Evolutionary conservation across 2,888 invertebrate genomes (phyloP).

Genomic region (Cosmopolites sordidus): DNA sequence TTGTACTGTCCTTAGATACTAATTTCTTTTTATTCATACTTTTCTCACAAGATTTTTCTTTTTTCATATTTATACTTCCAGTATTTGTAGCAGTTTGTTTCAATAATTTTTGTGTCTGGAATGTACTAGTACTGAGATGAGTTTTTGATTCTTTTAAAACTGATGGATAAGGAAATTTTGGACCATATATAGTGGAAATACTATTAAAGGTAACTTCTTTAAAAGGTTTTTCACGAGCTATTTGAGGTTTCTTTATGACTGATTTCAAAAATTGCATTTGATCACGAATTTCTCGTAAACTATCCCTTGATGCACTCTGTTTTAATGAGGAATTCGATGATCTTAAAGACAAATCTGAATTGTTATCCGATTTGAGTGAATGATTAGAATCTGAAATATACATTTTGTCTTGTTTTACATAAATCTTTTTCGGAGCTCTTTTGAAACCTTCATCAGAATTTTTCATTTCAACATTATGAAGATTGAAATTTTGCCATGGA

Average conservation of each 20-base stretch:
- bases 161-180: conserved; percentile 1
- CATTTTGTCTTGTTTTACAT: neutral
- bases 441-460: too few relatives aligned
- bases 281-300: conserved; percentile 11
- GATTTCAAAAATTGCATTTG: conserved; percentile 16
- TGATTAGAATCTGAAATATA: conserved; percentile 4
- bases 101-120: neutral
- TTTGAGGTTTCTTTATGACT: conserved; percentile 8
- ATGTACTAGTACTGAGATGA: neutral
- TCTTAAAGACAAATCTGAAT: neutral
- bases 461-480: conserved; percentile 8
- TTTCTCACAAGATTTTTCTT: neutral
- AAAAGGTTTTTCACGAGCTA: conserved; percentile 1
- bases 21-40: neutral
- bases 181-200: conserved; percentile 17
- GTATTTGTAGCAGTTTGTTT: neutral
- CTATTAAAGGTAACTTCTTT: conserved; percentile 20
- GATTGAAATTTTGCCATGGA: conserved; percentile 32
- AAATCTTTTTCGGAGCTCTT: neutral
- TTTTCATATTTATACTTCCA: neutral
- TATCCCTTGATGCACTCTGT: conserved; percentile 3
- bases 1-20: neutral
- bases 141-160: neutral
- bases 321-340: neutral
- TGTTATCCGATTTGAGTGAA: conserved; percentile 4